Base-by-base conservation (phyloP, 1,140 invertebrate genomes). In the Drosophila azteca region DNA sequence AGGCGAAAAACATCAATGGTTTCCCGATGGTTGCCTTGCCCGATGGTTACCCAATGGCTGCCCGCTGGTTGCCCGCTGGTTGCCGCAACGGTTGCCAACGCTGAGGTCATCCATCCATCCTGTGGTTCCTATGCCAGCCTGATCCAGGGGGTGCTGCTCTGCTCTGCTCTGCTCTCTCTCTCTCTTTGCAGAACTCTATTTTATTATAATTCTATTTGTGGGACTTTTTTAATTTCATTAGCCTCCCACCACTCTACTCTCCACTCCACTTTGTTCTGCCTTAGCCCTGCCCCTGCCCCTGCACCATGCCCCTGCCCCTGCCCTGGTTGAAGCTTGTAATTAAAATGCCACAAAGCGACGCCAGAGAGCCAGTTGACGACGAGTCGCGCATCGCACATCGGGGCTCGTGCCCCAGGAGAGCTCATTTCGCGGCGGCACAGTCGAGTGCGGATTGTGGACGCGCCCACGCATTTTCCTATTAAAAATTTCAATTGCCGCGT, bases 401-500 rank as follows among this genome's bases (percentile, higher is more conserved):
- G 59, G 51, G 55, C 62, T 55, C 55, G 39, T 15, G 54, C 61
- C 71, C 54, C 71, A 58, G 49, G 70, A 75, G 72, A 62, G 68
- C 61, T 74, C 70, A 74, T 72, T 68, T 72, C 35, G 53, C 24
- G 24, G 24, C 24, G 17, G 71, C 53, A 50, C 53, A 75, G 72
- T 75, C 51, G 60, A 63, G 72, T 81, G 81, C 69, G 82, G 73
- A 81, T 80, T 84, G 77, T 85, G 81, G 81, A 82, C 82, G 83
- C 82, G 82, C 82, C 82, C 74, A 85, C 82, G 82, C 82, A 85
- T 85, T 85, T 85, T 85, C 78, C 82, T 88, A 87, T 85, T 85
- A 87, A 87, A 85, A 88, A 87, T 82, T 85, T 85, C 83, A 87
- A 85, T 85, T 85, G 82, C 69, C 78, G 82, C 82, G 77, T 85